These are phyloP conservation scores for Emmelina monodactyla DNA, from an alignment of 2,888 invertebrate species.

Conservation along the genomic window DNA sequence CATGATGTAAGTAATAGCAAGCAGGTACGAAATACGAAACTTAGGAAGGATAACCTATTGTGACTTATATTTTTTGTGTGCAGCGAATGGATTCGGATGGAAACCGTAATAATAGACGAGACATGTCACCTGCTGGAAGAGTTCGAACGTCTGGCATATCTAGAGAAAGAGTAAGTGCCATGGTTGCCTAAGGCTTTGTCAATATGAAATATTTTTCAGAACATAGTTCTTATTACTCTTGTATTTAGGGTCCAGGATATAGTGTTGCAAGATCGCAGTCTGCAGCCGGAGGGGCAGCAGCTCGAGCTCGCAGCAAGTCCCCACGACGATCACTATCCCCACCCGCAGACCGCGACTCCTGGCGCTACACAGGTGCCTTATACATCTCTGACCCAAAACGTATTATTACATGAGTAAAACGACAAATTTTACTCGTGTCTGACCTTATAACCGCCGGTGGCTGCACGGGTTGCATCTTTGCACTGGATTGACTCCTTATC, in stretches of 20 bases:
- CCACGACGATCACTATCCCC: constrained; percentile 86
- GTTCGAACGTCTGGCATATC: constrained; percentile 73
- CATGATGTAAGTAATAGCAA: constrained; percentile 53
- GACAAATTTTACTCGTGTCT: no score
- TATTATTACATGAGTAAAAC: no score
- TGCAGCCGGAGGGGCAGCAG: constrained; percentile 68
- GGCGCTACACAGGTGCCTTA: constrained; percentile 68
- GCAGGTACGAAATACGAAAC: no score
- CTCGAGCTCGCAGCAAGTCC: constrained; percentile 79
- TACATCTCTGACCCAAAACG: constrained; percentile 27
- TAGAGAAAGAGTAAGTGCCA: constrained; percentile 63
- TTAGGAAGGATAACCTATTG: not conserved
- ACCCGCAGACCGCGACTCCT: constrained; percentile 70
- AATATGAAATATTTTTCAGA: no score
- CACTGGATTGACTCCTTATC: no score
- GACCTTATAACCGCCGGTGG: no score
- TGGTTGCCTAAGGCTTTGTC: no score
- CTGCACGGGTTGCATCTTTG: no score
- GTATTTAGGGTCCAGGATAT: constrained; percentile 52
- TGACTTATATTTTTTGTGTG: constrained; percentile 10
- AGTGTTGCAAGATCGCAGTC: constrained; percentile 82
- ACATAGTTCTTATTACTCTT: no score
- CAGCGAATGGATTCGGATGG: constrained; percentile 67
- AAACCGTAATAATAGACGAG: constrained; percentile 80
- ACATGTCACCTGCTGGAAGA: constrained; percentile 82